phyloP scores from a whole-genome alignment of 1,140 invertebrate species.

The Coelopa frigida region DNA sequence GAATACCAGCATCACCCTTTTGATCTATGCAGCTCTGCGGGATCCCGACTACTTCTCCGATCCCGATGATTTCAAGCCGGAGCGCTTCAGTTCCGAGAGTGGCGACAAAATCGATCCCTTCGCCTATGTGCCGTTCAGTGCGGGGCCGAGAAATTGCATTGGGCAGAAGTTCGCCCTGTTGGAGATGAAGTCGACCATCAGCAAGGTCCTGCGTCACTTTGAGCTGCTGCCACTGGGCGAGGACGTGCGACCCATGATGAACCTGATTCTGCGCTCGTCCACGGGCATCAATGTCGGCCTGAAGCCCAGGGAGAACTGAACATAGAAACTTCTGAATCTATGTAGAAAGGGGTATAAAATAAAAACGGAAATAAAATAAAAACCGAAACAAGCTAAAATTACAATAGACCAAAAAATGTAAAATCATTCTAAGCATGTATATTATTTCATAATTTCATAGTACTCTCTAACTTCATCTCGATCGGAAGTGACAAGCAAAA shows the following conservation, averaged over 20 bases:
- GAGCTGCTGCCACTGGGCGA: constrained; percentile 17
- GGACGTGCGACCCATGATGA: constrained; percentile 5
- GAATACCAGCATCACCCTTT: constrained; percentile 29
- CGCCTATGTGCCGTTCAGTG: constrained; percentile 55
- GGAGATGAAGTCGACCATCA: constrained; percentile 35
- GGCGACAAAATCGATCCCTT: constrained; percentile 40
- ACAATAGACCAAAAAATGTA: background rate
- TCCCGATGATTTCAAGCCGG: constrained; percentile 54
- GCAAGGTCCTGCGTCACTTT: constrained; percentile 28
- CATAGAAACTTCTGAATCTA: background rate
- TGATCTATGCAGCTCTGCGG: constrained; percentile 46
- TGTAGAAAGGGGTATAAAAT: background rate
- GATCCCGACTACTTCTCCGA: constrained; percentile 49
- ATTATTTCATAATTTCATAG: no score
- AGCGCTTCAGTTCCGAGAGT: constrained; percentile 49
- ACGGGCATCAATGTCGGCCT: constrained; percentile 14
- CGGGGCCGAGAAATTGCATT: constrained; percentile 54
- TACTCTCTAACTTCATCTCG: no score
- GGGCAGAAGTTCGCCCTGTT: constrained; percentile 43
- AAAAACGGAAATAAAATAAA: background rate
- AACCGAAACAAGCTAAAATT: background rate
- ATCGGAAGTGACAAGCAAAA: no score
- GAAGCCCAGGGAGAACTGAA: constrained; percentile 16
- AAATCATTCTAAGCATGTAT: background rate
- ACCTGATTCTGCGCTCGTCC: constrained; percentile 12